phyloP scores from a whole-genome alignment of 2,797 vertebrate species.

The Bradypodion ventrale region DNA sequence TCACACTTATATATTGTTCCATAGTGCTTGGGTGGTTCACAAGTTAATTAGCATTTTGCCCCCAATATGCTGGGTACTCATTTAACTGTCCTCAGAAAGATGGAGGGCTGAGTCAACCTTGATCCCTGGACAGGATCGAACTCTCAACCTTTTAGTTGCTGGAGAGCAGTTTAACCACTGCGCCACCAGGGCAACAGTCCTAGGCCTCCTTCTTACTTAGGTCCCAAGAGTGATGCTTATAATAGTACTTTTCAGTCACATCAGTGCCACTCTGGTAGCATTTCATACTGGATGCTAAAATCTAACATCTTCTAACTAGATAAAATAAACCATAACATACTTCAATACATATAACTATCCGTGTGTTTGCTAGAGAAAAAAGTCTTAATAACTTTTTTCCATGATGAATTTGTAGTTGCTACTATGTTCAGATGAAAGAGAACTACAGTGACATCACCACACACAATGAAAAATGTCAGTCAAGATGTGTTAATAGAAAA shows the following conservation, averaged over 20 bases:
- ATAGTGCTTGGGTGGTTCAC: too few species aligned
- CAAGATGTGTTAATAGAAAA: constrained; percentile 30
- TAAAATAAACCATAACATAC: neutral
- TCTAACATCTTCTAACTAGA: neutral
- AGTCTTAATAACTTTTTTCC: neutral
- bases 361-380: neutral
- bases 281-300: neutral
- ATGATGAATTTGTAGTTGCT: neutral
- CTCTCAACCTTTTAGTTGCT: too few species aligned
- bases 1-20: too few species aligned
- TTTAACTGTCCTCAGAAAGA: too few species aligned
- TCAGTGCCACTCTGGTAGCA: neutral
- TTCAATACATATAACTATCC: neutral
- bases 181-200: too few species aligned
- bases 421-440: neutral
- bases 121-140: too few species aligned
- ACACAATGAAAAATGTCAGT: neutral
- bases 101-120: too few species aligned
- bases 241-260: neutral
- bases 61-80: too few species aligned
- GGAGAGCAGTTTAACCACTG: too few species aligned
- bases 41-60: too few species aligned
- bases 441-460: neutral
- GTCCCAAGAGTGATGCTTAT: neutral
- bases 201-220: neutral